Percentiles rank a stretch among this genome's conserved stretches.
Conservation (phyloP, 2,113 vertebrate species). For the Microcebus tavaratra region DNA sequence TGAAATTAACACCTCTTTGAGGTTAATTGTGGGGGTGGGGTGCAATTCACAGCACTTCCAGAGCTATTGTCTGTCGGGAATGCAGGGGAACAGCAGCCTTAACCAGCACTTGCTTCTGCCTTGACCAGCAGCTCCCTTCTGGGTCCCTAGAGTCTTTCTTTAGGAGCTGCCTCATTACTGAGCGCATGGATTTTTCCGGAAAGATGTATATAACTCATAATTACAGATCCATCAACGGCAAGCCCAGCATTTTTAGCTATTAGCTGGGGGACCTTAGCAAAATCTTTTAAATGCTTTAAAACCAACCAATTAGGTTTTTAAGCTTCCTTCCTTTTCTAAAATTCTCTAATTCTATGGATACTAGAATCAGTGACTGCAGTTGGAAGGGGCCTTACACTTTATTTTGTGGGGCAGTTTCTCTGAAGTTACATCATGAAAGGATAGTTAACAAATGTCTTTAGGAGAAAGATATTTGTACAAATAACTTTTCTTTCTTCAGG, state of each 20-base stretch:
- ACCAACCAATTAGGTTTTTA: not conserved
- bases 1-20: slow-evolving; percentile 80
- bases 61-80: slow-evolving; percentile 78
- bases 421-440: not conserved
- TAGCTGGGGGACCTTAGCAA: not conserved
- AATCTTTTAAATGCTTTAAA: not conserved
- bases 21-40: slow-evolving; percentile 75
- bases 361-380: not conserved
- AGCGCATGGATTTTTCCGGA: not conserved
- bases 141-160: not conserved
- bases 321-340: not conserved
- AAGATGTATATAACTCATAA: not conserved
- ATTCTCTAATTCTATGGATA: not conserved
- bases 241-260: not conserved
- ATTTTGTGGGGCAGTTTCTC: not conserved
- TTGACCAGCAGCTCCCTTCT: not conserved
- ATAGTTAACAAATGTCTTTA: not conserved
- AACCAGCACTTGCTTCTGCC: not conserved
- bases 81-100: not conserved
- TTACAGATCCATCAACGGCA: not conserved
- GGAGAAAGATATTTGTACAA: not conserved
- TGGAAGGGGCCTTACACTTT: not conserved
- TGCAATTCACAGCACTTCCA: slow-evolving; percentile 74
- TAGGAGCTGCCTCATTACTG: not conserved
- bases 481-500: not conserved